Evolutionary conservation across 2,113 vertebrate species (phyloP).

Genomic region (Burhinus oedicnemus): DNA sequence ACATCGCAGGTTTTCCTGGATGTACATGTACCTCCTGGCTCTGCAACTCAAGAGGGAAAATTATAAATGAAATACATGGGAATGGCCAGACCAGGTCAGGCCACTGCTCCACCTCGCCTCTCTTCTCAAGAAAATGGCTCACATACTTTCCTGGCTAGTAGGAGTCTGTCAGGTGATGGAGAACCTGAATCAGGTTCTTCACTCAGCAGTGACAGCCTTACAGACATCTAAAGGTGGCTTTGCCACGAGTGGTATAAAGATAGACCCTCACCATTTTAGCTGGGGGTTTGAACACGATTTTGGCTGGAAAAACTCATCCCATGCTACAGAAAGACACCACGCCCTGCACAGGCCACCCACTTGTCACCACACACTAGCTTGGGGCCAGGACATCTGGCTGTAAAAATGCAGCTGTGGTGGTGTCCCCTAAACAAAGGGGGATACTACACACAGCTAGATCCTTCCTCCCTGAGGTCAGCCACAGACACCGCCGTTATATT

Average conservation of each 20-base stretch:
- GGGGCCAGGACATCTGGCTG: not conserved
- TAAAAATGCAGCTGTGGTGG: not conserved
- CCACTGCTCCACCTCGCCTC: not conserved
- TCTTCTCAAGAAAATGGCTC: not conserved
- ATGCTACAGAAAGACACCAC: not conserved
- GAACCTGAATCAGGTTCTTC: constrained; percentile 10
- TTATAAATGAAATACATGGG: not conserved
- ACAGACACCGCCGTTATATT: not conserved
- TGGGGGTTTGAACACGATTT: not conserved
- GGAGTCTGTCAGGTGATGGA: not conserved
- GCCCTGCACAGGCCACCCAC: not conserved
- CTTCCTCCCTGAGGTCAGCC: not conserved
- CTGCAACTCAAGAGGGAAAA: not conserved
- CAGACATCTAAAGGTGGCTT: not conserved
- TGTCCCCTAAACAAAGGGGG: not conserved
- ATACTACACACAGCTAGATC: not conserved
- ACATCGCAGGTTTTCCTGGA: not conserved
- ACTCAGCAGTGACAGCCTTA: not conserved
- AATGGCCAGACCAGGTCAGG: not conserved
- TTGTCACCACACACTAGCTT: not conserved
- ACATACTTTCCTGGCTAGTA: not conserved
- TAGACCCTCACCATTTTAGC: not conserved
- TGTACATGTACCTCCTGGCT: not conserved
- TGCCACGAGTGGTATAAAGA: not conserved
- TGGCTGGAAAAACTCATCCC: not conserved